Evolutionary conservation across 2,888 invertebrate genomes (phyloP).

Genomic region (Epistrophe eligans): DNA sequence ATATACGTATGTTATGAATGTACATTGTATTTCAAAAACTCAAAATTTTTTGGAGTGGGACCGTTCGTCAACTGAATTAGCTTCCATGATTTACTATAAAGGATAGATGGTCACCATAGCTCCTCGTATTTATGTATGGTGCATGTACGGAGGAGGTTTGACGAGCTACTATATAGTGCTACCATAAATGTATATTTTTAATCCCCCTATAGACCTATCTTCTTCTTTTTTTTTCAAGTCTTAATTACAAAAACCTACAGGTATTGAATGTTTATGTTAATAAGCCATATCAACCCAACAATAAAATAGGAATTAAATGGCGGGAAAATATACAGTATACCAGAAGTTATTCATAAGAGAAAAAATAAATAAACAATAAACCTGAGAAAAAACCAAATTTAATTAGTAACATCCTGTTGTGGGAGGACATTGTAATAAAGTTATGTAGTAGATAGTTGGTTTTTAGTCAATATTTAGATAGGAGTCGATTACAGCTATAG

Average conservation of each 20-base stretch:
- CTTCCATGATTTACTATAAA: neutral
- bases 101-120: neutral
- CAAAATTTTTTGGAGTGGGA: no score
- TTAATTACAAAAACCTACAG: slow-evolving; percentile 11
- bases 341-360: neutral
- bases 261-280: slow-evolving; percentile 25
- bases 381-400: slow-evolving; percentile 17
- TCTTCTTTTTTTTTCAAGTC: neutral
- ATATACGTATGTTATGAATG: no score
- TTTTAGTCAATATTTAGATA: slow-evolving; percentile 58
- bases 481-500: slow-evolving; percentile 2
- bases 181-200: slow-evolving; percentile 2
- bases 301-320: neutral
- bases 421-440: slow-evolving; percentile 46
- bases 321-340: neutral
- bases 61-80: neutral
- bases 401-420: slow-evolving; percentile 45
- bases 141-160: neutral
- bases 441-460: neutral
- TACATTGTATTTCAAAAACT: no score
- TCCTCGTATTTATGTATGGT: no score
- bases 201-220: slow-evolving; percentile 1
- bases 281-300: slow-evolving; percentile 2
- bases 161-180: neutral
- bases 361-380: neutral